A percentile compares a stretch with the other conserved stretches of the same genome.
Conservation (phyloP, 1,140 invertebrate species). For the Drosophila pruinosa region DNA sequence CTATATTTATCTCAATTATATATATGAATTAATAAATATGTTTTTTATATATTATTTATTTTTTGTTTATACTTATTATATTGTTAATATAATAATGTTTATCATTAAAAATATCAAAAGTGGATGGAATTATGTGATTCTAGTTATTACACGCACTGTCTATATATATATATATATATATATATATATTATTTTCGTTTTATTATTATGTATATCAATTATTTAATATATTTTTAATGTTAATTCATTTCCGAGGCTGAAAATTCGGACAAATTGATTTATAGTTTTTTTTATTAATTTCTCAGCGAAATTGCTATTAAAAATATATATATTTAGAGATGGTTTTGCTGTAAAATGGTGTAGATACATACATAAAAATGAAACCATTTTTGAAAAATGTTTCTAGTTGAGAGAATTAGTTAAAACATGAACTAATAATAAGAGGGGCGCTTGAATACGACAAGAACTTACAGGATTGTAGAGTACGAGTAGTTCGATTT, state of each 20-base stretch:
- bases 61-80: slow-evolving; percentile 33
- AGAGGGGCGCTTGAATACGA: not conserved
- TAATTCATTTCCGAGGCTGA: slow-evolving; percentile 25
- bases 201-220: slow-evolving; percentile 28
- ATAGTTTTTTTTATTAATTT: slow-evolving; percentile 8
- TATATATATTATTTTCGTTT: slow-evolving; percentile 12
- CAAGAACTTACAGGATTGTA: not conserved
- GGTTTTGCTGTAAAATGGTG: slow-evolving; percentile 14
- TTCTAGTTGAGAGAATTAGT: slow-evolving; percentile 15
- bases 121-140: slow-evolving; percentile 81
- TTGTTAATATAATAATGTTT: slow-evolving; percentile 41
- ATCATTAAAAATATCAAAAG: slow-evolving; percentile 77
- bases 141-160: slow-evolving; percentile 73
- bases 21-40: slow-evolving; percentile 57
- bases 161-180: slow-evolving; percentile 27
- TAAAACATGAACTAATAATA: not conserved
- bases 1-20: slow-evolving; percentile 24
- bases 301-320: slow-evolving; percentile 18
- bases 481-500: not conserved
- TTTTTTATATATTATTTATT: slow-evolving; percentile 24
- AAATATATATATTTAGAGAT: slow-evolving; percentile 36
- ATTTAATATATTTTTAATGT: slow-evolving; percentile 19
- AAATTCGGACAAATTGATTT: slow-evolving; percentile 39
- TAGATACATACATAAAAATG: slow-evolving; percentile 35
- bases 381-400: slow-evolving; percentile 43